Base-by-base conservation (phyloP, 1,140 invertebrate genomes). In the Lucilia cuprina region DNA sequence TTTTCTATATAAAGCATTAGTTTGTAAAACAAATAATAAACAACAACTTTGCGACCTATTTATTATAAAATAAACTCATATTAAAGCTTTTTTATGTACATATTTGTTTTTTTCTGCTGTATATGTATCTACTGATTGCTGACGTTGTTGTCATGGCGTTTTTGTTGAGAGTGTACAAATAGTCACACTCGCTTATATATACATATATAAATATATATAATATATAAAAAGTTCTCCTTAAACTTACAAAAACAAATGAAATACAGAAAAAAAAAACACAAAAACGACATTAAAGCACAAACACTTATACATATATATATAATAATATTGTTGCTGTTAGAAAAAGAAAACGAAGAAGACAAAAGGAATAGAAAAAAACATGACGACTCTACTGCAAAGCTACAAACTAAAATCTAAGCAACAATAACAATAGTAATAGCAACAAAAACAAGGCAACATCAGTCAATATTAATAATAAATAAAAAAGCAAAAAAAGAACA, bases 371-470 rank as follows among this genome's bases (percentile, higher is more conserved):
- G 70, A 21, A 74, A 30, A 74, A 74, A 77, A 77, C 74, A 77
- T 77, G 74, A 77, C 74, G 74, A 41, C 50, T 77, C n/a, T 77
- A 77, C 74, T 77, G 74, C 74, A 77, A 77, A 77, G 74, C 74
- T 77, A 77, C 74, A 77, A 77, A 77, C 30, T 34, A 41, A 74
- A 74, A 74, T 13, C 74, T 74, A 74, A 17, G n/a, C 74, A 77
- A 41, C 74, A 77, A 77, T 34, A 17, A 77, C 30, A 77, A 77
- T 35, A 77, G 5, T 12, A 41, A 41, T 30, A 41, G 8, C 30
- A 14, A 77, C 74, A 77, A 41, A 77, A 47, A 10, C 41, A 41
- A 41, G 2, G 41, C 41, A 41, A 41, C 41, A 41, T 41, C 41
- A 41, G 74, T 77, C 35, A 77, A 77, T 77, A 41, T 41, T 41